These are phyloP conservation scores for Drosophila prosaltans DNA, from an alignment of 1,140 invertebrate genomes.

Conservation along the genomic window DNA sequence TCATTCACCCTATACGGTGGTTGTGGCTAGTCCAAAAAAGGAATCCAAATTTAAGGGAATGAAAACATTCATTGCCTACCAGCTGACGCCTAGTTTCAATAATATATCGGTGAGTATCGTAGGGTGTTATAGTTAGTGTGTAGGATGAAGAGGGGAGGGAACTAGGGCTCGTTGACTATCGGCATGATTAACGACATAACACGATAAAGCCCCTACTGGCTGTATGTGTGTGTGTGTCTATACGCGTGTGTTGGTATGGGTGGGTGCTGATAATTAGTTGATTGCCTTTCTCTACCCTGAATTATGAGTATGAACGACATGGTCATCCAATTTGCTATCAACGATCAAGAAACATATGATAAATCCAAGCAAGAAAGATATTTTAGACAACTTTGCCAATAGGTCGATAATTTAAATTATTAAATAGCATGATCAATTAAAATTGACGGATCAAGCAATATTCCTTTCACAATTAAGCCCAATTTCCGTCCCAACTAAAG, in stretches of 20 bases:
- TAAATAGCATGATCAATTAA: too few relatives aligned
- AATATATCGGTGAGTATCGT: slow-evolving; percentile 93
- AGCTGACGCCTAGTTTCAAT: slow-evolving; percentile 96
- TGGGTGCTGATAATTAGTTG: slow-evolving; percentile 31
- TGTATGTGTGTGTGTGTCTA: slow-evolving; percentile 8
- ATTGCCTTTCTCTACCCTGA: slow-evolving; percentile 26
- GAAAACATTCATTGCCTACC: slow-evolving; percentile 98
- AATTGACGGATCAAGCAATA: too few relatives aligned
- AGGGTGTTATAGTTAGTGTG: neutral
- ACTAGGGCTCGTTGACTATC: slow-evolving; percentile 20
- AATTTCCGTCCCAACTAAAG: too few relatives aligned
- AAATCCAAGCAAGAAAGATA: neutral
- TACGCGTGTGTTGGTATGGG: slow-evolving; percentile 12
- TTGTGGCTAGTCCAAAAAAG: slow-evolving; percentile 97
- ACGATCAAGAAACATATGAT: neutral
- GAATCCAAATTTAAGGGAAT: slow-evolving; percentile 98
- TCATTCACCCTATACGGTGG: slow-evolving; percentile 90
- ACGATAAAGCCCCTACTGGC: slow-evolving; percentile 41
- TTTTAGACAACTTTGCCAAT: too few relatives aligned
- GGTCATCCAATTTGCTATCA: slow-evolving; percentile 21
- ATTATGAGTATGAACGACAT: slow-evolving; percentile 21
- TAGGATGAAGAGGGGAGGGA: neutral
- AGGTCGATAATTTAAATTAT: too few relatives aligned
- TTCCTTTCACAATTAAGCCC: too few relatives aligned
- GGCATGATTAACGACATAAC: slow-evolving; percentile 49